Base-by-base conservation (phyloP, 1,140 invertebrate species). In the Reticulitermes speratus region DNA sequence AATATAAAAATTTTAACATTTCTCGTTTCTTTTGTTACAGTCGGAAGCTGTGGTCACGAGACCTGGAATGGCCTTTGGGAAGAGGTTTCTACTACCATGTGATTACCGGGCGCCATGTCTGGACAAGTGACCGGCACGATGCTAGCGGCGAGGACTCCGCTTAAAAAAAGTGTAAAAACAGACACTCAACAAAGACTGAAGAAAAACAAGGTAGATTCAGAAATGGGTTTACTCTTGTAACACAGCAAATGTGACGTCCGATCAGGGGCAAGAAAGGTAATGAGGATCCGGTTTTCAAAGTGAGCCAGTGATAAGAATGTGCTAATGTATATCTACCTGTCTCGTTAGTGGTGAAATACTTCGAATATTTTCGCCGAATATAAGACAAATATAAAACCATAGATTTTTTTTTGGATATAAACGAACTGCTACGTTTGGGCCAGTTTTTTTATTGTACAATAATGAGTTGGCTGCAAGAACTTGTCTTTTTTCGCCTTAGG, bases 1-100 rank as follows among this genome's bases (percentile, higher is more conserved):
- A 32, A 44, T 45, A 44, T 25, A 84, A 16, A 30, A n/a, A 30
- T 75, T 75, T 1, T 75, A 30, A 75, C n/a, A 25, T 14, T 38
- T 44, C 19, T 44, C 38, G 48, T 82, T 75, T 86, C 48, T 86
- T 44, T 84, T 48, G 55, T 86, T 81, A n/a, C 86, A 86, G 86
- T 84, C 86, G 86, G 52, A 86, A 86, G 82, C 81, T 86, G 86
- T 84, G 86, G 86, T 86, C 86, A 44, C 86, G 75, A 23, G 86
- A 86, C 21, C 83, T 86, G 44, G 86, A 86, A 38, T 86, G 86
- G 86, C 86, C 86, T 19, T 23, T 84, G 75, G 86, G 83, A 75
- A 48, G 86, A 23, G 83, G 86, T 55, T n/a, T 86, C 52, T 84
- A 86, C 45, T 86, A 86, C 86, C 86, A 86, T 69, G 86, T 86